These are phyloP conservation scores for Ammodytes marinus DNA, from an alignment of 2,113 vertebrate species.

Conservation along the genomic window DNA sequence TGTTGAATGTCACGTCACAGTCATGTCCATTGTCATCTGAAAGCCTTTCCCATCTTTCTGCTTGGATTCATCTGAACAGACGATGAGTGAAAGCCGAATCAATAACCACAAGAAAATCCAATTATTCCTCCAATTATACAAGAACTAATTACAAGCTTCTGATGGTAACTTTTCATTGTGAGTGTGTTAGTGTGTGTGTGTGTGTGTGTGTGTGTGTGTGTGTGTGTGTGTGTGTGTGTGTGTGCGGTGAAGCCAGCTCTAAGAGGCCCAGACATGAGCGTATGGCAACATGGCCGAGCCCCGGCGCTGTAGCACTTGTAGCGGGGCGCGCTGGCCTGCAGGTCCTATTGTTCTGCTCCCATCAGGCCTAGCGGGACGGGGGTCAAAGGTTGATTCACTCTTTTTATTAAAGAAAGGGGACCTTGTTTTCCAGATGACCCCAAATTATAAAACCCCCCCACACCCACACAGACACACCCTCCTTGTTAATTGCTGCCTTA, in stretches of 20 bases:
- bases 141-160: conserved; percentile 28
- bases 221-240: conserved; percentile 39
- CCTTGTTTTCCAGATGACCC: conserved; percentile 79
- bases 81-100: conserved; percentile 52
- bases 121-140: conserved; percentile 40
- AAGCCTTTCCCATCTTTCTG: conserved; percentile 13
- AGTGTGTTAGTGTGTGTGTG: no score
- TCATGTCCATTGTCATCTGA: background rate
- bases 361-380: conserved; percentile 47
- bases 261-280: conserved; percentile 69
- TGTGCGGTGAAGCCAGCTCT: conserved; percentile 61
- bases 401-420: conserved; percentile 55
- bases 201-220: no score
- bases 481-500: background rate
- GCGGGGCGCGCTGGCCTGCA: conserved; percentile 57
- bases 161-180: background rate
- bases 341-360: conserved; percentile 72
- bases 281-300: conserved; percentile 67
- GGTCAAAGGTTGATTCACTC: conserved; percentile 70
- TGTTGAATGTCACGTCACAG: no score
- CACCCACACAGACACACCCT: no score
- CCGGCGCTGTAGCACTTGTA: conserved; percentile 75
- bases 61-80: conserved; percentile 29
- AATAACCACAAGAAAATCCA: conserved; percentile 30
- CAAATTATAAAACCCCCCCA: conserved; percentile 54